phyloP scores from a whole-genome alignment of 2,888 invertebrate species.

The Encarsia formosa region DNA sequence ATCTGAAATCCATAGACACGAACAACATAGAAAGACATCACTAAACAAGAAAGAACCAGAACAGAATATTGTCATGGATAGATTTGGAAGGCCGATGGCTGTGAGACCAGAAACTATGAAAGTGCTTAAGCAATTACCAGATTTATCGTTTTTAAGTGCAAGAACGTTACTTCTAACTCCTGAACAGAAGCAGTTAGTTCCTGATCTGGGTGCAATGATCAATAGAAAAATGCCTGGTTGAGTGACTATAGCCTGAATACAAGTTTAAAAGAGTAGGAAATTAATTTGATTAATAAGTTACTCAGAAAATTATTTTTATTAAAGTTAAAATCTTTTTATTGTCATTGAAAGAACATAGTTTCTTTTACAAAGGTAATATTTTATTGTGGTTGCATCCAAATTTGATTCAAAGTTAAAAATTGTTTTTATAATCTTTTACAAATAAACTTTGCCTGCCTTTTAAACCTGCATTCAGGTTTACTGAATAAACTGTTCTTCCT shows the following conservation, averaged over 20 bases:
- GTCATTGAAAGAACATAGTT: background rate
- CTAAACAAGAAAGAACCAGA: slow-evolving; percentile 29
- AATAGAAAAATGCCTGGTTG: slow-evolving; percentile 51
- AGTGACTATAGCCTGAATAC: slow-evolving; percentile 51
- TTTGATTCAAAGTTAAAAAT: too few relatives aligned
- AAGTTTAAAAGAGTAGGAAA: slow-evolving; percentile 39
- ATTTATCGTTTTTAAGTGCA: slow-evolving; percentile 47
- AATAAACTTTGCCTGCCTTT: slow-evolving; percentile 30
- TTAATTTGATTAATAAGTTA: too few relatives aligned
- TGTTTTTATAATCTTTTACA: background rate
- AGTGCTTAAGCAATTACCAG: slow-evolving; percentile 46
- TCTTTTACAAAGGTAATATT: too few relatives aligned
- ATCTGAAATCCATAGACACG: slow-evolving; percentile 23
- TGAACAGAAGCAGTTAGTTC: slow-evolving; percentile 46
- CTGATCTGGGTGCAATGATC: slow-evolving; percentile 47
- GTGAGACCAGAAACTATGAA: slow-evolving; percentile 43
- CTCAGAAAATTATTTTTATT: too few relatives aligned
- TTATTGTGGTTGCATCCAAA: too few relatives aligned
- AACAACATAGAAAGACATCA: slow-evolving; percentile 28
- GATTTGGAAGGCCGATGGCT: slow-evolving; percentile 43
- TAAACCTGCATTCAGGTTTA: slow-evolving; percentile 46
- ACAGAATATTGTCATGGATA: slow-evolving; percentile 38
- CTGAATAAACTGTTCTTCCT: slow-evolving; percentile 18
- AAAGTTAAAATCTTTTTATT: background rate
- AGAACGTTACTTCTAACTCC: slow-evolving; percentile 47